Evolutionary conservation across 2,888 invertebrate species (phyloP).

Genomic region (Embidobia sp.): DNA sequence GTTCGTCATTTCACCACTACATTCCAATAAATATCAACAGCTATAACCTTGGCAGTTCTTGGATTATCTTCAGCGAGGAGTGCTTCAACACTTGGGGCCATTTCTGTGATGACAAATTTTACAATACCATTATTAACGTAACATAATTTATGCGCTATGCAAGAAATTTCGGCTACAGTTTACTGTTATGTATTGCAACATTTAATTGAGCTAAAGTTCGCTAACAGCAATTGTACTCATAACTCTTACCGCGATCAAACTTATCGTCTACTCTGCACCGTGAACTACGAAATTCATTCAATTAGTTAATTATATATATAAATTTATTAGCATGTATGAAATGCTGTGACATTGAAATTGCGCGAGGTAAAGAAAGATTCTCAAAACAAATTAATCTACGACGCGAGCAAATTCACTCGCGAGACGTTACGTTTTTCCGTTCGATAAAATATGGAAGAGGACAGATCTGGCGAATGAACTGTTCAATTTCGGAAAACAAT

Average conservation of each 20-base stretch:
- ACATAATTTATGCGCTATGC: constrained; percentile 14
- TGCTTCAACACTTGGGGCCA: constrained; percentile 31
- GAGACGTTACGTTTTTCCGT: constrained; percentile 27
- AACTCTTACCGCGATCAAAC: constrained; percentile 27
- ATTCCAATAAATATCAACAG: constrained; percentile 8
- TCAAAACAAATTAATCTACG: constrained; percentile 1
- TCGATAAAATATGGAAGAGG: constrained; percentile 29
- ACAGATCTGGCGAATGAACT: constrained; percentile 15
- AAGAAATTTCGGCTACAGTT: constrained; percentile 42
- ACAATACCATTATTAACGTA: constrained; percentile 46
- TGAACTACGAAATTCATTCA: constrained; percentile 22
- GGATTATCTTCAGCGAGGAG: constrained; percentile 32
- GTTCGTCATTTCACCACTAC: not conserved
- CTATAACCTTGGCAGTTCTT: constrained; percentile 1
- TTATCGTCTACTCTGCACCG: constrained; percentile 20
- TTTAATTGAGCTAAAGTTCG: constrained; percentile 53
- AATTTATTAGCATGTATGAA: constrained; percentile 13
- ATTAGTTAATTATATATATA: constrained; percentile 30
- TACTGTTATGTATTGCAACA: constrained; percentile 39
- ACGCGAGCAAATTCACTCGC: constrained; percentile 13
- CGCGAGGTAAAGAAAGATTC: not conserved
- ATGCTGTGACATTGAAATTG: not conserved
- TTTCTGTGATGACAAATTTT: constrained; percentile 40
- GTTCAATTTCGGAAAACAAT: constrained; percentile 5
- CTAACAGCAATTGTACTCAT: constrained; percentile 32